Evolutionary conservation across 2,888 invertebrate genomes (phyloP).

Genomic region (Boloria selene): DNA sequence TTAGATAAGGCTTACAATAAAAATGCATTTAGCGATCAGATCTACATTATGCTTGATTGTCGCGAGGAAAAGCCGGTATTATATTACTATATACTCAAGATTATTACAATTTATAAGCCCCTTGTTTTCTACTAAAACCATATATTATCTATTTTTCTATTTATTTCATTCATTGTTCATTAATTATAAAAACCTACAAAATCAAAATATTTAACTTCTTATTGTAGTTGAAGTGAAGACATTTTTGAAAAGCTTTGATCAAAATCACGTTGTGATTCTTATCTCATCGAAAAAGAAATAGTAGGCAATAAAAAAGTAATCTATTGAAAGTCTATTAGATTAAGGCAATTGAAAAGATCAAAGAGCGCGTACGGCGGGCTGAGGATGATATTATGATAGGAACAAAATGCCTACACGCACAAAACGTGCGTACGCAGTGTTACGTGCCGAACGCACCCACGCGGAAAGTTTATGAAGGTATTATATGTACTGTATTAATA

Average conservation of each 20-base stretch:
- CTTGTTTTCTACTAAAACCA: no score
- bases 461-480: background rate
- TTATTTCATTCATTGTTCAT: no score
- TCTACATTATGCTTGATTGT: background rate
- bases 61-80: no score
- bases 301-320: constrained; percentile 53
- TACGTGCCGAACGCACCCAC: constrained; percentile 31
- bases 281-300: constrained; percentile 36
- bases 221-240: no score
- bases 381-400: constrained; percentile 23
- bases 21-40: constrained; percentile 61
- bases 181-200: no score
- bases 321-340: constrained; percentile 63
- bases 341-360: constrained; percentile 66
- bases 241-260: constrained; percentile 6
- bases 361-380: constrained; percentile 42
- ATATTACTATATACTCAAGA: no score
- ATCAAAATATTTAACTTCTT: no score
- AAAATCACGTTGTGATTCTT: constrained; percentile 22
- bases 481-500: constrained; percentile 16
- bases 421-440: constrained; percentile 29
- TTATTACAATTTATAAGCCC: no score
- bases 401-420: constrained; percentile 34
- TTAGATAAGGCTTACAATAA: constrained; percentile 74
- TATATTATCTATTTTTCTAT: no score